Percentiles rank a stretch among this genome's conserved stretches.
These are phyloP conservation scores for Ciconia boyciana DNA, from an alignment of 2,113 vertebrate genomes.

Conservation along the genomic window DNA sequence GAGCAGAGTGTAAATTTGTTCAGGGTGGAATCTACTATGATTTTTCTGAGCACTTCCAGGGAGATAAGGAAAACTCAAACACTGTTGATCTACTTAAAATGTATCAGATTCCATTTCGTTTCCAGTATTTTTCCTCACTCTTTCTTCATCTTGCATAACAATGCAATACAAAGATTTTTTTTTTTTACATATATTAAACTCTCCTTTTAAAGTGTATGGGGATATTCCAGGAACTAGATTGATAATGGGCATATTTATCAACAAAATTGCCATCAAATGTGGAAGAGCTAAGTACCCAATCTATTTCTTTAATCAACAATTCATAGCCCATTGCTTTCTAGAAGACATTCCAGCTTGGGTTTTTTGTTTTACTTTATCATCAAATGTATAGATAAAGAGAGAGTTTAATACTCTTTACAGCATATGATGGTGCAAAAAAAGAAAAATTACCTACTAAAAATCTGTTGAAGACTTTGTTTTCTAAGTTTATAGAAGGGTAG, in stretches of 20 bases:
- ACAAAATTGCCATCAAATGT: not conserved
- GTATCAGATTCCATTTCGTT: not conserved
- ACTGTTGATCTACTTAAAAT: not conserved
- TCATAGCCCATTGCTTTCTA: not conserved
- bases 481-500: not conserved
- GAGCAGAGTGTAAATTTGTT: not conserved
- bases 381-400: not conserved
- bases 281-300: not conserved
- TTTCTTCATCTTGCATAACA: not conserved
- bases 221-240: not conserved
- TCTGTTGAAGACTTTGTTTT: not conserved
- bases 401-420: not conserved
- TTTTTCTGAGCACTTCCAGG: not conserved
- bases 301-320: not conserved
- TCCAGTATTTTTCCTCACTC: not conserved
- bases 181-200: not conserved
- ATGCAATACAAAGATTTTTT: not conserved
- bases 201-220: not conserved
- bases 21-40: not conserved
- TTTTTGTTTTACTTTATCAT: not conserved
- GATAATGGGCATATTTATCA: not conserved
- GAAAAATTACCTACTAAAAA: not conserved
- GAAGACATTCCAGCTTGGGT: not conserved
- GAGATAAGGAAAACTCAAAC: not conserved
- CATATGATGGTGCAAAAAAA: not conserved